Percentiles rank a stretch among this genome's conserved stretches.
Conservation (phyloP, 2,888 invertebrate genomes). For the Aphodius granarius region DNA sequence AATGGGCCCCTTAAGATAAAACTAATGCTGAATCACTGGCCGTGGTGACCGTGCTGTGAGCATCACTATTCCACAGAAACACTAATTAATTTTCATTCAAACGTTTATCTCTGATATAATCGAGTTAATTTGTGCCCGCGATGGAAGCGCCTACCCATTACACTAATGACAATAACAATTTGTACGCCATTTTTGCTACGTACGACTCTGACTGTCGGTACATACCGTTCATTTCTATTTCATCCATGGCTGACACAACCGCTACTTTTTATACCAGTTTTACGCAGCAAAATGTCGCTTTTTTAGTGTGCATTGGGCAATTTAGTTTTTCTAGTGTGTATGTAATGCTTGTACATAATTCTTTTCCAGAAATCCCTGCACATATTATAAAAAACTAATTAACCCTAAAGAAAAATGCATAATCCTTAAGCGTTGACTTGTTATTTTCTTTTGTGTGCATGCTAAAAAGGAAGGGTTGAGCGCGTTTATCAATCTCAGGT, state of each 20-base stretch:
- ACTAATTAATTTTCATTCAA: conserved; percentile 7
- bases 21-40: not conserved
- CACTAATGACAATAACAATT: conserved; percentile 4
- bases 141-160: conserved; percentile 7
- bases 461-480: not conserved
- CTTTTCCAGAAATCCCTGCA: not conserved
- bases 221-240: not conserved
- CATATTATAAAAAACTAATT: not conserved
- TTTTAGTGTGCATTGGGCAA: not conserved
- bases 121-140: conserved; percentile 8
- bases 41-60: not conserved
- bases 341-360: too few relatives aligned
- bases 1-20: not conserved
- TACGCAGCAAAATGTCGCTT: not conserved
- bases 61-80: not conserved
- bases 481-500: not conserved
- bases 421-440: not conserved
- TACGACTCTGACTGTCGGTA: not conserved
- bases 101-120: conserved; percentile 2
- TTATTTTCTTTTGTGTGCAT: not conserved
- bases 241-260: not conserved
- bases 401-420: not conserved
- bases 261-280: not conserved
- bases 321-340: too few relatives aligned
- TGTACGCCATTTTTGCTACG: not conserved